Evolutionary conservation across 2,888 invertebrate species (phyloP), one percentile per base, ranked within the genome.

Genomic region (Stegophylla sp.): DNA sequence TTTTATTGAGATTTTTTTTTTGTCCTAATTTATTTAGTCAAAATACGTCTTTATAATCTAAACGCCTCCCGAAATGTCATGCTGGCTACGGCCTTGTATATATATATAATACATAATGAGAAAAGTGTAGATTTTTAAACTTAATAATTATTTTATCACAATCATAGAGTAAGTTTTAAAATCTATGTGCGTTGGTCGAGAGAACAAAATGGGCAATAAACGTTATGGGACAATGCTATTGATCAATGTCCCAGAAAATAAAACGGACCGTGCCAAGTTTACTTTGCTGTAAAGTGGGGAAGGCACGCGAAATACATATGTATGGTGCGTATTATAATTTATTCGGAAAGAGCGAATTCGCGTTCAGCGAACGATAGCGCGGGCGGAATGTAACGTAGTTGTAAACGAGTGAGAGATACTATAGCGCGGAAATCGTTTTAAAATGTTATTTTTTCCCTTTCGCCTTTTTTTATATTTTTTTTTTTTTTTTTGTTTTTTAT

Each of bases 391-490:
- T 61, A 61, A n/a, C n/a, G n/a, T n/a, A n/a, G n/a, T n/a, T n/a
- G n/a, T n/a, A n/a, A n/a, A n/a, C n/a, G n/a, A n/a, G n/a, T n/a
- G 23, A 41, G 20, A 7, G 17, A 64, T 48, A 64, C 51, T 15
- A 10, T 20, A 56, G 56, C 2, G 53, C 17, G 45, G 23, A 17
- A 45, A 61, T 73, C 28, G 45, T 13, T 61, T 26, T 43, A 41
- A 64, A 20, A 43, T 20, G 48, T 34, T 34, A 34, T 34, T 34
- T 34, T 34, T 7, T 7, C 34, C 34, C 10, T 53, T 34, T 51
- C 53, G 20, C 20, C 28, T 53, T 71, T 76, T 53, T 82, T 43
- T 69, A 51, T 82, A 48, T 69, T 88, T 89, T 51, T 28, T 34
- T 51, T n/a, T n/a, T n/a, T n/a, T n/a, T n/a, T n/a, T n/a, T n/a